A percentile compares a stretch with the other conserved stretches of the same genome.
Evolutionary conservation across 2,113 vertebrate species (phyloP).

Genomic region (Isichthys henryi): DNA sequence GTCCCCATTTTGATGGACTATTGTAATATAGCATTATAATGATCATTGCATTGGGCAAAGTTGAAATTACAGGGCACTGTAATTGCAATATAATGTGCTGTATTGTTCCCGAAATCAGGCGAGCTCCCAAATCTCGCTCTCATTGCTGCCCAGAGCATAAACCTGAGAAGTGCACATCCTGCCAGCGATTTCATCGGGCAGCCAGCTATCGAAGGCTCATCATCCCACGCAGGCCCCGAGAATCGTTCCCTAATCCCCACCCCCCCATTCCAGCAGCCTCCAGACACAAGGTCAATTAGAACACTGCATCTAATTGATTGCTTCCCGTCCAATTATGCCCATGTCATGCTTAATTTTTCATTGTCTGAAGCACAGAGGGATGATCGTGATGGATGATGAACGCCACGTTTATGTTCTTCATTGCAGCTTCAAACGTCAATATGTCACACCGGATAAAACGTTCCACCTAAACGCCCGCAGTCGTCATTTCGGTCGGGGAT

Average conservation of each 20-base stretch:
- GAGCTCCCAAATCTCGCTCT: neutral
- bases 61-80: neutral
- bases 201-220: neutral
- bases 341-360: conserved; percentile 19
- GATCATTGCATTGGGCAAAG: neutral
- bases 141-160: neutral
- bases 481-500: neutral
- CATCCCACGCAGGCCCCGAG: neutral
- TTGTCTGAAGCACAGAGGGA: neutral
- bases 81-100: conserved; percentile 8
- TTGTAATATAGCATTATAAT: neutral
- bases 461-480: neutral
- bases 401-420: neutral
- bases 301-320: conserved; percentile 13
- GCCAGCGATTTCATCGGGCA: neutral
- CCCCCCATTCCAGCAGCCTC: neutral
- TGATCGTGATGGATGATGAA: neutral
- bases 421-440: neutral
- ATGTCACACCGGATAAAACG: neutral
- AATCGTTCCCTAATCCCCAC: neutral
- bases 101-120: conserved; percentile 1
- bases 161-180: neutral
- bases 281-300: conserved; percentile 16
- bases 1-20: neutral
- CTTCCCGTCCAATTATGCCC: conserved; percentile 11